phyloP scores from a whole-genome alignment of 2,113 vertebrate genomes.

The Petrocephalus zakoni region DNA sequence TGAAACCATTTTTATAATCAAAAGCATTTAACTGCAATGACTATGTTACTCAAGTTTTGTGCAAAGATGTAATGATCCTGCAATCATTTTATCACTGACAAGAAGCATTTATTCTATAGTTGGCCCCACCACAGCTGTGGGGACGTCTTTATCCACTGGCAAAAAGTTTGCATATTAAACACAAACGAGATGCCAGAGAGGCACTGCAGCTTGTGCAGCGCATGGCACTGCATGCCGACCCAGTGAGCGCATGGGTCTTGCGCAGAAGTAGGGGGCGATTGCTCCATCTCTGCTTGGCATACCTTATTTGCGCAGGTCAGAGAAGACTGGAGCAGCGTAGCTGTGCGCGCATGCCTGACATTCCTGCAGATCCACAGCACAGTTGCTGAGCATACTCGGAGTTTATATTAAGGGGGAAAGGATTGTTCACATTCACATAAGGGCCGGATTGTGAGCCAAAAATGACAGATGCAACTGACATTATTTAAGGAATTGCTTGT shows the following conservation, averaged over 20 bases:
- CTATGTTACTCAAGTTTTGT: not conserved
- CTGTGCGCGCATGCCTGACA: slow-evolving; percentile 74
- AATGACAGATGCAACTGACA: slow-evolving; percentile 83
- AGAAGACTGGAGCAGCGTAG: slow-evolving; percentile 54
- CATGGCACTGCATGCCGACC: not conserved
- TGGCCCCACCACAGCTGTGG: not conserved
- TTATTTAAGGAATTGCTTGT: slow-evolving; percentile 62
- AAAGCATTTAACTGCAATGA: not conserved
- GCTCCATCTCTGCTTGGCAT: slow-evolving; percentile 4
- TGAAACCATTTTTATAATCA: no score
- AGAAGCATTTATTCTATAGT: not conserved
- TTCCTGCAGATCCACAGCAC: slow-evolving; percentile 73
- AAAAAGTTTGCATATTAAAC: not conserved
- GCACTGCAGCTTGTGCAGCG: not conserved
- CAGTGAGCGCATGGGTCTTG: not conserved
- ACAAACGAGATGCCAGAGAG: not conserved
- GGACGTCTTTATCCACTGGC: not conserved
- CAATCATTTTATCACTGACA: not conserved
- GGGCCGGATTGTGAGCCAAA: slow-evolving; percentile 70
- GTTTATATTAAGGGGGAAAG: slow-evolving; percentile 60
- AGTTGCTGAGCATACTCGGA: slow-evolving; percentile 82
- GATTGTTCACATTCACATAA: slow-evolving; percentile 69
- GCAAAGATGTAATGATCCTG: not conserved
- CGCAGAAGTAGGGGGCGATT: not conserved
- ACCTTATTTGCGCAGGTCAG: slow-evolving; percentile 52